phyloP scores from a whole-genome alignment of 2,888 invertebrate genomes.

The Congeria kusceri region DNA sequence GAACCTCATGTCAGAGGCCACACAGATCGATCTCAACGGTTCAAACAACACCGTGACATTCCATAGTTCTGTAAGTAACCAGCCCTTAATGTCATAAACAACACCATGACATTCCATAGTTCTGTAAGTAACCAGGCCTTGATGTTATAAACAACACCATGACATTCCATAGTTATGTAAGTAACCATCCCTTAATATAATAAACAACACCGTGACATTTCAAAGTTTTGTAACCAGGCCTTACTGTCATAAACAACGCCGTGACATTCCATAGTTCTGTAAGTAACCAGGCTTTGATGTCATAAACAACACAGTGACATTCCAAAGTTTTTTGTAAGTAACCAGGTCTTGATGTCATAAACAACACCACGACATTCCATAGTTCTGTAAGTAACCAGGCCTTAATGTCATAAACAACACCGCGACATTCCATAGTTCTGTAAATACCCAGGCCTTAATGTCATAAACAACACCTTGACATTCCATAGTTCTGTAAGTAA shows the following conservation, averaged over 20 bases:
- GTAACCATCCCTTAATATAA: too few relatives aligned
- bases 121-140: too few relatives aligned
- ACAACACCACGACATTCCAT: conserved; percentile 45
- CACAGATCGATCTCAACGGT: conserved; percentile 81
- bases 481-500: conserved; percentile 74
- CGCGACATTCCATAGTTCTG: conserved; percentile 82
- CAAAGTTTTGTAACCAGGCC: too few relatives aligned
- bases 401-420: conserved; percentile 74
- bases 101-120: too few relatives aligned
- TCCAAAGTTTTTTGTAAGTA: not conserved
- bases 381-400: conserved; percentile 27
- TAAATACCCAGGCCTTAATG: conserved; percentile 79
- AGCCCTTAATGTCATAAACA: too few relatives aligned
- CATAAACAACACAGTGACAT: too few relatives aligned
- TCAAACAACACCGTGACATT: conserved; percentile 83
- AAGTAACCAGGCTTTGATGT: too few relatives aligned
- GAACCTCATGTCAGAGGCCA: conserved; percentile 86
- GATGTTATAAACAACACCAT: too few relatives aligned
- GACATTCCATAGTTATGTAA: too few relatives aligned
- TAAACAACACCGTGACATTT: not conserved
- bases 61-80: conserved; percentile 83
- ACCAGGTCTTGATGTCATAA: conserved; percentile 69
- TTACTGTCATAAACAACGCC: too few relatives aligned
- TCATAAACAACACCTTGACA: conserved; percentile 39
- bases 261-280: too few relatives aligned